Evolutionary conservation across 2,797 vertebrate genomes (phyloP).

Genomic region (Aldrovandia affinis): DNA sequence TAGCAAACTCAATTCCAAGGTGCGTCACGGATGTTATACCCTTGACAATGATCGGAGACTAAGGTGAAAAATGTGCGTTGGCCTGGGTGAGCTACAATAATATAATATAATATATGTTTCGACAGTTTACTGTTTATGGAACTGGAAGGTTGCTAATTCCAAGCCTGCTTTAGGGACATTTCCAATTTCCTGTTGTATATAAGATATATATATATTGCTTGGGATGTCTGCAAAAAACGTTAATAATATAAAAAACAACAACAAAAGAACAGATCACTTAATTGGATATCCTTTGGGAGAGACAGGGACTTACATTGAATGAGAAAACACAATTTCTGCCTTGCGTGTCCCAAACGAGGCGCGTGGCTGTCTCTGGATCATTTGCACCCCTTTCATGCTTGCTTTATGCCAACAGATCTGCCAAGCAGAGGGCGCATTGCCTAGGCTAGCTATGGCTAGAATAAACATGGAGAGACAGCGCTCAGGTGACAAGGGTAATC

Average conservation of each 20-base stretch:
- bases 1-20: background rate
- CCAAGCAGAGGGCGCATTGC: background rate
- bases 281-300: slow-evolving; percentile 2
- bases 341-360: background rate
- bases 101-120: background rate
- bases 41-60: too few species aligned
- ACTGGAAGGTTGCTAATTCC: background rate
- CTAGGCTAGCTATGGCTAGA: background rate
- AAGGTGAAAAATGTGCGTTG: background rate
- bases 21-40: background rate
- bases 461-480: background rate
- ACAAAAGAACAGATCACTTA: background rate
- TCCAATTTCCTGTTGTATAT: background rate
- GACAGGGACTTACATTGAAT: background rate
- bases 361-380: background rate
- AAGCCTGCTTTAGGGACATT: background rate
- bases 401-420: background rate
- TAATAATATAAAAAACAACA: background rate
- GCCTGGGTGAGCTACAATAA: background rate
- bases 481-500: background rate
- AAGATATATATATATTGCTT: background rate
- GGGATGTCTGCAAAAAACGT: background rate
- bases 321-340: background rate
- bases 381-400: background rate
- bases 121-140: background rate